These are phyloP conservation scores for Synanthedon vespiformis DNA, from an alignment of 2,888 invertebrate species.

Conservation along the genomic window DNA sequence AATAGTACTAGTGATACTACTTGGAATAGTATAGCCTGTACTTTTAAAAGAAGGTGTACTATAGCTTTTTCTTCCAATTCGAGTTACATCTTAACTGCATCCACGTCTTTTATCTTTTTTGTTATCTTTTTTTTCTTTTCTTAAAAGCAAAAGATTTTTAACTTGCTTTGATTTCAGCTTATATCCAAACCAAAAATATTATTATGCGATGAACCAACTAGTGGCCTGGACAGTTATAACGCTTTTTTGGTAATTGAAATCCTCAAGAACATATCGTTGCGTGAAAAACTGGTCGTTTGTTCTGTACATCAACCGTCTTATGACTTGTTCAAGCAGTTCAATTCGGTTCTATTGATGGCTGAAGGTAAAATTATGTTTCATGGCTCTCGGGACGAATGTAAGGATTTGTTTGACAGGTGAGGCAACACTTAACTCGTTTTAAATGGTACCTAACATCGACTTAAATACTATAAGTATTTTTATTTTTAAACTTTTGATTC, in stretches of 20 bases:
- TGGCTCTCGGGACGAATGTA: constrained; percentile 77
- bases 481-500: too few species aligned
- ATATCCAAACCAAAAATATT: constrained; percentile 87
- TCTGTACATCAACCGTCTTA: constrained; percentile 93
- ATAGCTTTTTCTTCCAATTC: too few species aligned
- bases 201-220: constrained; percentile 94
- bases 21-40: too few species aligned
- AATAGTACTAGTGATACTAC: too few species aligned
- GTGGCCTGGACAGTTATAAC: constrained; percentile 90
- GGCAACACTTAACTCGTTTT: constrained; percentile 2
- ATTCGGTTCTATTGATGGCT: constrained; percentile 79
- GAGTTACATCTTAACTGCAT: too few species aligned
- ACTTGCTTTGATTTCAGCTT: constrained; percentile 60
- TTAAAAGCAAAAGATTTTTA: too few species aligned
- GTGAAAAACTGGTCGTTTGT: constrained; percentile 82
- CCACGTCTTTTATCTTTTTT: too few species aligned
- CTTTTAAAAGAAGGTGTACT: too few species aligned
- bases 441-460: neutral
- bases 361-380: constrained; percentile 82
- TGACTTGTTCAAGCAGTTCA: constrained; percentile 83
- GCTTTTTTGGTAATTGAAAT: constrained; percentile 82
- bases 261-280: constrained; percentile 69
- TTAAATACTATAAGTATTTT: neutral
- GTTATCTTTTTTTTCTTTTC: too few species aligned
- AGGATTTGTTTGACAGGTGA: constrained; percentile 75